Base-by-base conservation (phyloP, 2,888 invertebrate genomes). In the Ephialtes manifestator region DNA sequence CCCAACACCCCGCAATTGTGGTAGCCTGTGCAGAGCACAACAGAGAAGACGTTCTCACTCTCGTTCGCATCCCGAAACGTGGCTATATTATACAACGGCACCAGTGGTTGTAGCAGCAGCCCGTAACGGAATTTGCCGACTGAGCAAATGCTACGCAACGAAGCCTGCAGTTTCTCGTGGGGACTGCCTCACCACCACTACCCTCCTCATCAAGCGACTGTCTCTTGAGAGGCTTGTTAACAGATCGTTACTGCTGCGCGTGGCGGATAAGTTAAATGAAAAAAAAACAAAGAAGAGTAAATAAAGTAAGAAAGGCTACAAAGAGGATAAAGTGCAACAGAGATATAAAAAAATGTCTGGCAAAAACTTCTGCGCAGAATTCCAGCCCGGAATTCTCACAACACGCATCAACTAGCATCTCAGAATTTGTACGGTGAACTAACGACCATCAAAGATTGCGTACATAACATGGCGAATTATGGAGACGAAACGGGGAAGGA, bases 171-270 rank as follows among this genome's bases (percentile, higher is more conserved):
- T 74, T 81, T 74, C 77, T 84, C 81, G n/a, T 70, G 83, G 80
- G 74, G 76, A 80, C 63, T 81, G 72, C 24, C 35, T 51, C 81
- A 20, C 63, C 55, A 77, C 72, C 18, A 53, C 60, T 28, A 15
- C 51, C 77, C 75, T 71, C 39, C 77, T 68, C 84, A 67, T 68
- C 77, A 78, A 81, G 77, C 81, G 58, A 60, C 68, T 68, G 51
- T 84, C 84, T 77, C 77, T 35, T 18, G 84, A 74, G 81, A 84
- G 77, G 77, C 81, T 84, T 77, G 81, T 84, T 84, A 84, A 81
- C 72, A 78, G 84, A 84, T 84, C 72, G 81, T 78, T 84, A 39
- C 68, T 28, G 67, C 53, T 28, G 24, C 63, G 68, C 53, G 70
- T 55, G 75, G n/a, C 67, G 68, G 20, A 65, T 15, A 24, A 35